phyloP scores from a whole-genome alignment of 2,888 invertebrate genomes.

The Phaonia tiefii region DNA sequence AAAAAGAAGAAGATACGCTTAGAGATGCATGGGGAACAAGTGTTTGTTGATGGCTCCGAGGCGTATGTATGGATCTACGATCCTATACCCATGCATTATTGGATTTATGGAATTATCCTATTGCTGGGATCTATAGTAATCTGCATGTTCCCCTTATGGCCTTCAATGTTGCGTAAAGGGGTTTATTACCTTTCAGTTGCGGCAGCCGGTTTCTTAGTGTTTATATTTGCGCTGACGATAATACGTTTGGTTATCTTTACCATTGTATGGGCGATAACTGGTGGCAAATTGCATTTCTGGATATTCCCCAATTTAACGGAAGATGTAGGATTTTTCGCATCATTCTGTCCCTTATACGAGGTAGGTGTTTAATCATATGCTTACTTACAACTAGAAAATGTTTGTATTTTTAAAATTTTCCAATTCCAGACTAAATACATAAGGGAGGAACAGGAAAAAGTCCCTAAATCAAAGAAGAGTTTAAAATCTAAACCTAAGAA shows the following conservation, averaged over 20 bases:
- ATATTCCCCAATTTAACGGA: slow-evolving; percentile 99
- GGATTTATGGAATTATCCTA: slow-evolving; percentile 93
- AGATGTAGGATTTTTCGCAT: slow-evolving; percentile 99
- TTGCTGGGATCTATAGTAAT: slow-evolving; percentile 96
- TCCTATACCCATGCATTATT: slow-evolving; percentile 96
- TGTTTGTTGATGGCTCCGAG: slow-evolving; percentile 95
- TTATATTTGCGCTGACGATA: slow-evolving; percentile 94
- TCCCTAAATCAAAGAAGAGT: slow-evolving; percentile 83
- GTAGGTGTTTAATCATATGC: slow-evolving; percentile 82
- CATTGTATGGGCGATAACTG: slow-evolving; percentile 91
- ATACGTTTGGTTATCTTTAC: slow-evolving; percentile 95
- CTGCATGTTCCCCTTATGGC: slow-evolving; percentile 99
- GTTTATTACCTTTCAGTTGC: slow-evolving; percentile 98
- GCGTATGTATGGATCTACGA: slow-evolving; percentile 99
- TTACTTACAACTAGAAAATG: too few relatives aligned
- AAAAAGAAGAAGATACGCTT: slow-evolving; percentile 95
- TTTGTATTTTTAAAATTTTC: too few relatives aligned
- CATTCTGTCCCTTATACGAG: slow-evolving; percentile 98
- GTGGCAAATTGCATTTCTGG: slow-evolving; percentile 97
- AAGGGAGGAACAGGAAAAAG: slow-evolving; percentile 80
- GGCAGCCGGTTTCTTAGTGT: slow-evolving; percentile 96
- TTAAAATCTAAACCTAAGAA: slow-evolving; percentile 82
- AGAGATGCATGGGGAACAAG: slow-evolving; percentile 98
- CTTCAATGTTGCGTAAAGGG: slow-evolving; percentile 93
- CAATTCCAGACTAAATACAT: slow-evolving; percentile 86